Percentiles rank a stretch among this genome's conserved stretches.
Conservation (phyloP, 2,888 invertebrate genomes). For the Megaustenia siamemsis region DNA sequence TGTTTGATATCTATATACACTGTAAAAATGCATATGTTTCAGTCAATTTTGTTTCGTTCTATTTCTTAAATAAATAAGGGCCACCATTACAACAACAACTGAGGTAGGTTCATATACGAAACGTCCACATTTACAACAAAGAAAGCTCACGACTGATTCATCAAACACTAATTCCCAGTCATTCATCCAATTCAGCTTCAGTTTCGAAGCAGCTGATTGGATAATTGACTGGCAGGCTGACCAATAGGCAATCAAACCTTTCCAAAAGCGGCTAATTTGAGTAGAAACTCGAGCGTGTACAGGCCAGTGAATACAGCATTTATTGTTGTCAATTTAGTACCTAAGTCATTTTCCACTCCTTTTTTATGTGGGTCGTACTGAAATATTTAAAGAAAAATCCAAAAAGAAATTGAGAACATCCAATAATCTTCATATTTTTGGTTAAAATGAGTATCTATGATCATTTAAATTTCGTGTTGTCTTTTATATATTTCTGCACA, state of each 20-base stretch:
- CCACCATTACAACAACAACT: too few species aligned
- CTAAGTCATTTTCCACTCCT: constrained; percentile 37
- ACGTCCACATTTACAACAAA: too few species aligned
- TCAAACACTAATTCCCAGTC: constrained; percentile 7
- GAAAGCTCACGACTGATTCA: neutral
- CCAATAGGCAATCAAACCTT: constrained; percentile 86
- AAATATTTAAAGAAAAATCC: constrained; percentile 25
- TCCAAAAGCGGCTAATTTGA: constrained; percentile 99
- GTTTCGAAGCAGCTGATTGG: constrained; percentile 6
- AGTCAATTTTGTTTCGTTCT: too few species aligned
- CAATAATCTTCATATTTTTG: too few species aligned
- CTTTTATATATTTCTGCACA: too few species aligned
- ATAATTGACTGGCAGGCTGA: constrained; percentile 22
- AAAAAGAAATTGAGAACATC: too few species aligned
- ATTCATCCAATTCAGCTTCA: neutral
- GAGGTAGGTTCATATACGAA: too few species aligned
- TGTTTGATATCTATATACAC: too few species aligned
- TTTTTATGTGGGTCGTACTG: constrained; percentile 59
- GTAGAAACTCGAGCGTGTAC: constrained; percentile 99
- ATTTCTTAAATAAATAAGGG: too few species aligned
- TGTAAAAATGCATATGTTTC: too few species aligned
- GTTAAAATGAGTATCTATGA: too few species aligned
- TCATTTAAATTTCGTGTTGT: too few species aligned
- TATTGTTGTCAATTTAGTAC: constrained; percentile 81
- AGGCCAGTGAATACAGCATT: constrained; percentile 99